Percentiles rank a stretch among this genome's conserved stretches.
These are phyloP conservation scores for Heliconius hortense DNA, from an alignment of 2,888 invertebrate species.

Conservation along the genomic window DNA sequence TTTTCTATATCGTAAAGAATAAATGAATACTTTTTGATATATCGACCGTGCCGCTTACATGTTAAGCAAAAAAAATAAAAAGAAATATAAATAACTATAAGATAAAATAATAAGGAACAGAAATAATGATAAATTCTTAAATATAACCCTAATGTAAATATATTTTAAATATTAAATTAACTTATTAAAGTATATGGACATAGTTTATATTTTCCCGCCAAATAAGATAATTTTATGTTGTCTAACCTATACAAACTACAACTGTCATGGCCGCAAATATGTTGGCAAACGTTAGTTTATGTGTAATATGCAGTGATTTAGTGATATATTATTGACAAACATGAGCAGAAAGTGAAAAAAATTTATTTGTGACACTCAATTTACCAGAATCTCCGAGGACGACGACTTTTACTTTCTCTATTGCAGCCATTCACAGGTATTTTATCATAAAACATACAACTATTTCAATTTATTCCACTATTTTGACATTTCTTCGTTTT, in stretches of 20 bases:
- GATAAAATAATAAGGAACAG: too few relatives aligned
- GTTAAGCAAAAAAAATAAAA: too few relatives aligned
- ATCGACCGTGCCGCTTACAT: too few relatives aligned
- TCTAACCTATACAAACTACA: conserved; percentile 50
- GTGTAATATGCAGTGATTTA: conserved; percentile 32
- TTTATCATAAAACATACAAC: conserved; percentile 58
- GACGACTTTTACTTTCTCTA: conserved; percentile 94
- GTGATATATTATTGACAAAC: conserved; percentile 11
- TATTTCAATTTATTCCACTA: conserved; percentile 44
- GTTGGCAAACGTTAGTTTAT: conserved; percentile 59
- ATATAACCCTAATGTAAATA: background rate
- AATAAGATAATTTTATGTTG: conserved; percentile 50
- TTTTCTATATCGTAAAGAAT: too few relatives aligned
- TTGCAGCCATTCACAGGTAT: conserved; percentile 86
- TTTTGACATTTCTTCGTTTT: conserved; percentile 43
- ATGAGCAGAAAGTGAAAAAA: conserved; percentile 49
- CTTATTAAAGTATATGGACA: background rate
- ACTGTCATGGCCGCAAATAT: conserved; percentile 68
- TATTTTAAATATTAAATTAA: background rate
- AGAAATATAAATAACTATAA: background rate
- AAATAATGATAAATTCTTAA: background rate
- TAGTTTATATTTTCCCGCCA: conserved; percentile 49
- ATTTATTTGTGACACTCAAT: conserved; percentile 47
- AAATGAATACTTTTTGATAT: too few relatives aligned
- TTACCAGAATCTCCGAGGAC: conserved; percentile 95